Conservation (phyloP, 2,888 invertebrate genomes). For the Epinotia brunnichana region DNA sequence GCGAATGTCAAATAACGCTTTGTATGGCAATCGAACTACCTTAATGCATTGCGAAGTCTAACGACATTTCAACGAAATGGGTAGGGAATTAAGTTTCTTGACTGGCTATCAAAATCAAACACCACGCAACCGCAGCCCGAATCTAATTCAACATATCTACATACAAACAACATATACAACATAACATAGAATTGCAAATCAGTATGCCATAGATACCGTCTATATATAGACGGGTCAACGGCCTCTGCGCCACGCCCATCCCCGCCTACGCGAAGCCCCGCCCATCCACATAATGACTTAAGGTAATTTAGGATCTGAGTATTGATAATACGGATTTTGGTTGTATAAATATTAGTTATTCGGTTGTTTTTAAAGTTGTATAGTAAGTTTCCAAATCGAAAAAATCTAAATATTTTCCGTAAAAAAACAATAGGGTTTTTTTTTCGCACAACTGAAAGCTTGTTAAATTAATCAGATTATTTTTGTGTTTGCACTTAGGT, state of each 20-base stretch:
- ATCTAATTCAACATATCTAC: conserved; percentile 20
- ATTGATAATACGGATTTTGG: conserved; percentile 1
- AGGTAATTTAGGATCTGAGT: conserved; percentile 49
- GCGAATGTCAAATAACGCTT: too few species aligned
- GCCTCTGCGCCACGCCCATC: conserved; percentile 69
- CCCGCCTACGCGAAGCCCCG: conserved; percentile 69
- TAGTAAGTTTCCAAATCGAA: too few species aligned
- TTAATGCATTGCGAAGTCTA: too few species aligned
- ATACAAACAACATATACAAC: conserved; percentile 47
- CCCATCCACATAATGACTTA: conserved; percentile 57
- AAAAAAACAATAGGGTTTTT: too few species aligned
- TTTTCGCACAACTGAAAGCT: too few species aligned
- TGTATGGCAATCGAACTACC: too few species aligned
- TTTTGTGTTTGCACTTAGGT: too few species aligned
- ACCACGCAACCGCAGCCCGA: not conserved
- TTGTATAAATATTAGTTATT: not conserved
- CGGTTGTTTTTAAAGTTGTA: too few species aligned
- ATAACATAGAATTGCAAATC: conserved; percentile 74
- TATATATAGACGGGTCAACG: conserved; percentile 62
- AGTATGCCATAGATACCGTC: conserved; percentile 50
- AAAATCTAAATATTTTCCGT: too few species aligned
- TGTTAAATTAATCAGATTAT: too few species aligned
- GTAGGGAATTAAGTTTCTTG: too few species aligned
- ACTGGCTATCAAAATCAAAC: not conserved
- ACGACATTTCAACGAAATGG: too few species aligned